Conservation (phyloP, 2,797 vertebrate genomes). For the Poeciliopsis presidionis region DNA sequence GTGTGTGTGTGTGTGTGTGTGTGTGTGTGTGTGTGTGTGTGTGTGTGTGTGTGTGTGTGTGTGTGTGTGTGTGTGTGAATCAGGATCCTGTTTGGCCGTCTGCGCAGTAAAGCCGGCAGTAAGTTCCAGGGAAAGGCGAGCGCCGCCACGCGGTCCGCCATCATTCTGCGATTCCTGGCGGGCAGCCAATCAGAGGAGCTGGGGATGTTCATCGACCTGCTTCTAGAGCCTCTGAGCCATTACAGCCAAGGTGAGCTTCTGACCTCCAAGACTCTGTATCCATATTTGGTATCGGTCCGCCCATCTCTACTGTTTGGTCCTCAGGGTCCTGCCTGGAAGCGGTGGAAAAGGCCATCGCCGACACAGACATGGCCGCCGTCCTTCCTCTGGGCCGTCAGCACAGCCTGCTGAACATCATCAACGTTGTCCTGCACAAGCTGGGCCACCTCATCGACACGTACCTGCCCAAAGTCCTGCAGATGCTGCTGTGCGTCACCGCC, state of each 20-base stretch:
- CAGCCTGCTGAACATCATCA: slow-evolving; percentile 89
- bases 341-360: slow-evolving; percentile 82
- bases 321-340: slow-evolving; percentile 85
- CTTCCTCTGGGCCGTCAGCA: slow-evolving; percentile 96
- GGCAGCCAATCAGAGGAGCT: slow-evolving; percentile 90
- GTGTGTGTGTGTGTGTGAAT: not conserved
- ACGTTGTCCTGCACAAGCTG: slow-evolving; percentile 89
- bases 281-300: too few species aligned
- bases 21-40: too few species aligned
- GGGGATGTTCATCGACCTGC: slow-evolving; percentile 90
- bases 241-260: slow-evolving; percentile 82
- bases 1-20: too few species aligned
- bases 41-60: not conserved
- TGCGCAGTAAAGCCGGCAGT: slow-evolving; percentile 92
- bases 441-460: slow-evolving; percentile 88
- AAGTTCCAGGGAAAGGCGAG: slow-evolving; percentile 92
- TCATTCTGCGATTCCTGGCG: slow-evolving; percentile 92
- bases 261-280: not conserved
- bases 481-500: slow-evolving; percentile 90
- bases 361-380: slow-evolving; percentile 82
- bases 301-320: not conserved
- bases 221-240: slow-evolving; percentile 90
- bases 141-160: slow-evolving; percentile 86
- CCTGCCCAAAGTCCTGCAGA: slow-evolving; percentile 92
- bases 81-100: slow-evolving; percentile 94